Percentiles rank a stretch among this genome's conserved stretches.
Conservation (phyloP, 53 echinoderm and acorn worm species). For the Temnopleurus reevesii region DNA sequence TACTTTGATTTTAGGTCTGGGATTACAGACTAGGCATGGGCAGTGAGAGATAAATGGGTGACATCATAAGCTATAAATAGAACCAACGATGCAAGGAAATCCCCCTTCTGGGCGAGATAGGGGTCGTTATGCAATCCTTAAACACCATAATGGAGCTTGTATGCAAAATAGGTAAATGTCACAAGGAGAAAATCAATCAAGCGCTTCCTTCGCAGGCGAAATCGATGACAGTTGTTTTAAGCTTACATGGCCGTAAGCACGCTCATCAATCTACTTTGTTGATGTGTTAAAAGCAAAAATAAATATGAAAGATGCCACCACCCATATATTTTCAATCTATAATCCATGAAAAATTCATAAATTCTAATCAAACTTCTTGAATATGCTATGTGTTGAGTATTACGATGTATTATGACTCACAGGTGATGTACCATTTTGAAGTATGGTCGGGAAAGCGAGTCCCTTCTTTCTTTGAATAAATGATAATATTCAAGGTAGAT, state of each 20-base stretch:
- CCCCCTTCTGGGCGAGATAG: neutral
- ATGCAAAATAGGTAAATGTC: slow-evolving; percentile 23
- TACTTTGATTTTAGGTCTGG: too few relatives aligned
- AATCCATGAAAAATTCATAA: too few relatives aligned
- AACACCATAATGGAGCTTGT: neutral
- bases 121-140: slow-evolving; percentile 4
- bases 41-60: neutral
- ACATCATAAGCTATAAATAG: slow-evolving; percentile 28
- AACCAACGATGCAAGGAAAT: neutral
- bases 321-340: too few relatives aligned
- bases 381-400: too few relatives aligned
- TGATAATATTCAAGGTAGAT: neutral
- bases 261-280: neutral
- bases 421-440: too few relatives aligned
- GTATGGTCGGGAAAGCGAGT: too few relatives aligned
- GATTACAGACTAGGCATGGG: neutral
- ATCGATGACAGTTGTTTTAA: neutral
- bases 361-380: too few relatives aligned
- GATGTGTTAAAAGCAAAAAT: neutral
- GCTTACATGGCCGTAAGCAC: neutral
- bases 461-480: neutral
- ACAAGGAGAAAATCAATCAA: slow-evolving; percentile 4
- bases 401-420: too few relatives aligned
- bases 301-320: too few relatives aligned
- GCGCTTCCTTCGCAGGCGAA: neutral